phyloP scores from a whole-genome alignment of 2,797 vertebrate species.

The Silurus lanzhouensis region DNA sequence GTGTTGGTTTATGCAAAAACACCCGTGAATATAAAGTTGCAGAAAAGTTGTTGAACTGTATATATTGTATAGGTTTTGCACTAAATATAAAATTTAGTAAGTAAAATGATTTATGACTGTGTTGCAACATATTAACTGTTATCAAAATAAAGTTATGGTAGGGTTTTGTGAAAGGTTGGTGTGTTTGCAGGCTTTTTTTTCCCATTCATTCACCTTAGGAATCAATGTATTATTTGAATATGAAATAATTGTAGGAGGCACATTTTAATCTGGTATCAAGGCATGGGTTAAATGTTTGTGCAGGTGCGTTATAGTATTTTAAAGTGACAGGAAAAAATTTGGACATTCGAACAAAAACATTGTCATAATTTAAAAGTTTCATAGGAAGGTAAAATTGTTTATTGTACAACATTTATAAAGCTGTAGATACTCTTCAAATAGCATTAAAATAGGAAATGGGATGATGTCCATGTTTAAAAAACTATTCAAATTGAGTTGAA shows the following conservation, averaged over 20 bases:
- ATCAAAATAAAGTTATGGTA: constrained; percentile 8
- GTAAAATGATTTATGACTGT: constrained; percentile 3
- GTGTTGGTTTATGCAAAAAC: constrained; percentile 14
- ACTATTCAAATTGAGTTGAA: too few species aligned
- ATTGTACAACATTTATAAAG: too few species aligned
- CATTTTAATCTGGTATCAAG: not conserved
- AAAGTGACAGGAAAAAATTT: not conserved
- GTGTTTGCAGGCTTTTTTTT: not conserved
- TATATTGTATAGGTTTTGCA: constrained; percentile 53
- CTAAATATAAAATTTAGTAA: constrained; percentile 15
- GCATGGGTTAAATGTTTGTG: not conserved
- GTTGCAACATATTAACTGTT: not conserved
- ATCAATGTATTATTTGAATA: not conserved
- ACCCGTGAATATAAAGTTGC: not conserved
- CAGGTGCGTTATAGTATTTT: not conserved
- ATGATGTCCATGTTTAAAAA: too few species aligned
- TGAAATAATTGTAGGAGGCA: not conserved
- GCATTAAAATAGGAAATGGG: too few species aligned
- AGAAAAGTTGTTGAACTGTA: constrained; percentile 1
- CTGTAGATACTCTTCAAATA: too few species aligned
- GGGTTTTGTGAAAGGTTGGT: not conserved
- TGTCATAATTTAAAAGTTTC: not conserved
- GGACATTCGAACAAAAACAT: not conserved
- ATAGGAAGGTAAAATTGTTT: not conserved
- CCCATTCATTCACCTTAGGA: not conserved